A percentile compares a stretch with the other conserved stretches of the same genome.
phyloP scores from a whole-genome alignment of 2,113 vertebrate genomes.

The Leucosticte australis region DNA sequence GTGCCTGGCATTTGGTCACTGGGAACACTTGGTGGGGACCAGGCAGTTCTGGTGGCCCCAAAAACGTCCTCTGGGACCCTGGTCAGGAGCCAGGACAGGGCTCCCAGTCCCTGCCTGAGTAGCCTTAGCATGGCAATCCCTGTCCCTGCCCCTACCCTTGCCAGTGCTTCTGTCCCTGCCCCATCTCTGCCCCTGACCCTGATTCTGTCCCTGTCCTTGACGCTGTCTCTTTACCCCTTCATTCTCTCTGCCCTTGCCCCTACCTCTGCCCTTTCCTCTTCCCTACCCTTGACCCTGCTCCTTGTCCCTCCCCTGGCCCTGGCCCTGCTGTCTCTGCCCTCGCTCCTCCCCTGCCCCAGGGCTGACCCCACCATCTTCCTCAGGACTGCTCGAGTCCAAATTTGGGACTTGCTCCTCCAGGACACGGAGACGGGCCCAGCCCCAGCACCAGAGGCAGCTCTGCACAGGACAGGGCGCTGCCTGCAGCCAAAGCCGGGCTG shows the following conservation, averaged over 20 bases:
- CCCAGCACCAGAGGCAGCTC: not conserved
- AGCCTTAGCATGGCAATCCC: rapidly evolving
- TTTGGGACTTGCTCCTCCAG: not conserved
- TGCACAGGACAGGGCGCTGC: not conserved
- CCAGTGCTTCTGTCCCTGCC: not conserved
- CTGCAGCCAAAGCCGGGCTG: rapidly evolving
- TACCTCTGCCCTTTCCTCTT: not conserved
- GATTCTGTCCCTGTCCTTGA: not conserved
- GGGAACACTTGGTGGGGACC: not conserved
- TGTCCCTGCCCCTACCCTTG: too few relatives aligned
- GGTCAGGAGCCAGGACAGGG: not conserved
- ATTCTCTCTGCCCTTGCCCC: not conserved
- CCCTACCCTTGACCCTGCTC: too few relatives aligned
- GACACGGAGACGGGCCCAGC: not conserved
- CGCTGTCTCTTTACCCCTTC: not conserved
- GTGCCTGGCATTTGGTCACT: not conserved
- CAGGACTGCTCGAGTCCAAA: not conserved
- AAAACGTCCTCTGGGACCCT: not conserved
- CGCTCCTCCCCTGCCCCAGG: not conserved
- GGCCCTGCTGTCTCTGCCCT: not conserved
- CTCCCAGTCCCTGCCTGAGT: not conserved
- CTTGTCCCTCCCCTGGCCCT: not conserved
- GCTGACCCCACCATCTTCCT: not conserved
- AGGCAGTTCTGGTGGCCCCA: rapidly evolving
- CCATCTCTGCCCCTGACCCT: not conserved